These are phyloP conservation scores for Halcyon badia DNA, from an alignment of 2,797 vertebrate species.

Conservation along the genomic window DNA sequence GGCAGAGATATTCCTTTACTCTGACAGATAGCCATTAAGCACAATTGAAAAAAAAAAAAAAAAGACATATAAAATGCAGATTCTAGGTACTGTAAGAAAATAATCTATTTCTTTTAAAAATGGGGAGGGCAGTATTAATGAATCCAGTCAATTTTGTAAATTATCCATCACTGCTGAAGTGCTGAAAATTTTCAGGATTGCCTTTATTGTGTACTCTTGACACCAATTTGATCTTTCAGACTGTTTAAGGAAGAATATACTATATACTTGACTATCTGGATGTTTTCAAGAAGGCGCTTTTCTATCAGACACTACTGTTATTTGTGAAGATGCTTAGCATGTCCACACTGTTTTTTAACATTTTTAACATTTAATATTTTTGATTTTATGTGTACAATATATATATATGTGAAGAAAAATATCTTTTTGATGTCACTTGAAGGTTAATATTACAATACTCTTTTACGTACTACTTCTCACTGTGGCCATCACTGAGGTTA, in stretches of 20 bases:
- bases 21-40: background rate
- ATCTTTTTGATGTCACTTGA: background rate
- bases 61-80: background rate
- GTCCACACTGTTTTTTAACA: background rate
- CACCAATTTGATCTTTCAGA: background rate
- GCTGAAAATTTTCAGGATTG: background rate
- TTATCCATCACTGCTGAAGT: background rate
- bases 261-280: background rate
- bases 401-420: background rate
- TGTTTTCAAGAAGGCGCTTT: constrained; percentile 17
- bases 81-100: constrained; percentile 1
- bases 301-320: background rate
- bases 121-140: background rate
- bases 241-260: background rate
- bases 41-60: background rate
- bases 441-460: background rate
- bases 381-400: background rate
- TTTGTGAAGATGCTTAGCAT: background rate
- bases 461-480: background rate
- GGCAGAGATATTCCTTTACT: background rate
- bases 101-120: background rate
- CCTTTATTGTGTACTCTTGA: constrained; percentile 23
- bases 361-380: background rate
- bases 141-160: constrained; percentile 17
- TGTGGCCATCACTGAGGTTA: background rate